Evolutionary conservation across 2,888 invertebrate genomes (phyloP).

Genomic region (Hipparchia sbordonii): DNA sequence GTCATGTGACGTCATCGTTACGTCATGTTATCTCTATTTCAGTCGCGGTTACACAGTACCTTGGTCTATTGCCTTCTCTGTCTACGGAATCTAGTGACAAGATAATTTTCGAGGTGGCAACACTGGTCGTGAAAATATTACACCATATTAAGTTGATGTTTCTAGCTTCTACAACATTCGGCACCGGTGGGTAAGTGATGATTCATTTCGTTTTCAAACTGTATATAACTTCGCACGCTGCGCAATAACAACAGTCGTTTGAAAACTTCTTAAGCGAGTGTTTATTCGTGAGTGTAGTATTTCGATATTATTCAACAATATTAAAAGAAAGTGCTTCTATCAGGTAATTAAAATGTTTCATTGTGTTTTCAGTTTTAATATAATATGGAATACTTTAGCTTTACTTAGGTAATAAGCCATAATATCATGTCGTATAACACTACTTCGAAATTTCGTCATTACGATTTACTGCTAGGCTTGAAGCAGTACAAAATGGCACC

Average conservation of each 20-base stretch:
- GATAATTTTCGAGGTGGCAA: no score
- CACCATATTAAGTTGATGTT: constrained; percentile 35
- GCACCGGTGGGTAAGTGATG: constrained; percentile 29
- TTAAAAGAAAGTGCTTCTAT: not conserved
- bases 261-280: constrained; percentile 34
- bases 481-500: constrained; percentile 9
- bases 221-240: constrained; percentile 46
- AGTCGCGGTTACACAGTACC: no score
- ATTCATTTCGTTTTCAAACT: constrained; percentile 44
- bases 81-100: no score
- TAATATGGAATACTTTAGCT: not conserved
- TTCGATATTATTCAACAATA: not conserved
- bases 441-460: no score
- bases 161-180: constrained; percentile 38
- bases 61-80: no score
- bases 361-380: not conserved
- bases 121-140: constrained; percentile 24
- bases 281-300: not conserved
- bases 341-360: not conserved
- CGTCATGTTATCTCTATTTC: no score
- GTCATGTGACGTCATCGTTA: no score
- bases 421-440: no score
- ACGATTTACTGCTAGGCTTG: no score
- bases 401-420: no score
- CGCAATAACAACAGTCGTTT: constrained; percentile 49